Base-by-base conservation (phyloP, 2,888 invertebrate species). In the Papilio protenor region DNA sequence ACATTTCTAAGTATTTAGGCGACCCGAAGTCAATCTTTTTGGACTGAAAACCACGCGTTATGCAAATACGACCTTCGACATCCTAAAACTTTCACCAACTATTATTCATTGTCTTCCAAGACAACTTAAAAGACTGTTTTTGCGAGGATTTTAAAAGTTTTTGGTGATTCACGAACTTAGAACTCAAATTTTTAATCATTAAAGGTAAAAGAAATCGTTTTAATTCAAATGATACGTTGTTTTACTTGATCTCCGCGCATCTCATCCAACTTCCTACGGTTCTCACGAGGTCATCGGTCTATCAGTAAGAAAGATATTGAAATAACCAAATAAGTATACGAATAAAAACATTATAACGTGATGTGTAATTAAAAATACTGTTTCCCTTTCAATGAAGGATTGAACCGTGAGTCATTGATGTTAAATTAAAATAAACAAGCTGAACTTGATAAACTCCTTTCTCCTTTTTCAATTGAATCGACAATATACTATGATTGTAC, bases 51-150 rank as follows among this genome's bases (percentile, higher is more conserved):
- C 21, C 61, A 16, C n/a, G 23, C 23, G 33, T 77, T 69, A 74
- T 73, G 73, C 73, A 74, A 69, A 74, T 45, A 55, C 77, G 77
- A 77, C 77, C 73, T 77, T 77, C 74, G 73, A 73, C 73, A 47
- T 73, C 69, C 47, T 70, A 49, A 69, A 55, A 40, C 69, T 77
- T 73, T 73, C 73, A 69, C 69, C 33, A 45, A 47, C 66, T 40
- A 45, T 33, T 27, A 40, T 71, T 49, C 40, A 27, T 61, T 61
- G 61, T 49, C 72, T 16, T 27, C 71, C 76, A 27, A 40, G 71
- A 61, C 61, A 49, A 47, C 33, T 47, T 27, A 61, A 12, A 5
- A 47, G n/a, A 59, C 57, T 40, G 73, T 73, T 57, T 73, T 21
- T 52, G 12, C 59, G 12, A 59, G 21, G 12, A 23, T 59, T 59